Conservation (phyloP, 1,140 invertebrate genomes). For the Sycobia sp. region DNA sequence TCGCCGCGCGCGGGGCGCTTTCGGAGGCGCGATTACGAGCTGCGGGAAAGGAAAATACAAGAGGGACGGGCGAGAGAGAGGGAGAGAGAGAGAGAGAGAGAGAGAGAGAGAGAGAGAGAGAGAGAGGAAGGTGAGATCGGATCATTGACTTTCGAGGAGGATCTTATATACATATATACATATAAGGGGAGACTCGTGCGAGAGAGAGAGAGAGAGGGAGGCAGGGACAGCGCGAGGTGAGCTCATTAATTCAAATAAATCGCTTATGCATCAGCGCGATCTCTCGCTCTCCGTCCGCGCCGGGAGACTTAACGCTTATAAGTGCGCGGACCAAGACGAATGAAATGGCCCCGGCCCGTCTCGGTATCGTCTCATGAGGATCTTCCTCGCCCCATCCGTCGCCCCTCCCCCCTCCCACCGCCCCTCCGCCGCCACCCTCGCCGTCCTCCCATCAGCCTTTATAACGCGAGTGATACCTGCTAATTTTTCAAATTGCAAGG, state of each 20-base stretch:
- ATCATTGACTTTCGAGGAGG: conserved; percentile 47
- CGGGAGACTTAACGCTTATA: conserved; percentile 43
- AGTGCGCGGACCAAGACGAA: conserved; percentile 52
- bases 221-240: conserved; percentile 45
- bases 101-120: conserved; percentile 1
- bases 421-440: too few species aligned
- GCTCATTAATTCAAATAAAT: conserved; percentile 60
- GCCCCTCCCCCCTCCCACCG: too few species aligned
- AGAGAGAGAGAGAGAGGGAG: too few species aligned
- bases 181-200: too few species aligned
- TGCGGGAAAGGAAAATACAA: too few species aligned
- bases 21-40: too few species aligned
- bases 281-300: conserved; percentile 39
- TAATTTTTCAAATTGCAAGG: conserved; percentile 33
- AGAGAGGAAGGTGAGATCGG: conserved; percentile 39
- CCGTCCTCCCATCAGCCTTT: conserved; percentile 30
- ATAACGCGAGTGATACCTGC: conserved; percentile 31
- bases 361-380: conserved; percentile 33
- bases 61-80: background rate
- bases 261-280: conserved; percentile 53
- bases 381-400: conserved; percentile 47
- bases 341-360: conserved; percentile 42
- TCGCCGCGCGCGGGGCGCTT: too few species aligned
- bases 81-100: conserved; percentile 5
- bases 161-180: too few species aligned